A percentile compares a stretch with the other conserved stretches of the same genome.
Evolutionary conservation across 2,888 invertebrate species (phyloP).

Genomic region (Argyresthia albistria): DNA sequence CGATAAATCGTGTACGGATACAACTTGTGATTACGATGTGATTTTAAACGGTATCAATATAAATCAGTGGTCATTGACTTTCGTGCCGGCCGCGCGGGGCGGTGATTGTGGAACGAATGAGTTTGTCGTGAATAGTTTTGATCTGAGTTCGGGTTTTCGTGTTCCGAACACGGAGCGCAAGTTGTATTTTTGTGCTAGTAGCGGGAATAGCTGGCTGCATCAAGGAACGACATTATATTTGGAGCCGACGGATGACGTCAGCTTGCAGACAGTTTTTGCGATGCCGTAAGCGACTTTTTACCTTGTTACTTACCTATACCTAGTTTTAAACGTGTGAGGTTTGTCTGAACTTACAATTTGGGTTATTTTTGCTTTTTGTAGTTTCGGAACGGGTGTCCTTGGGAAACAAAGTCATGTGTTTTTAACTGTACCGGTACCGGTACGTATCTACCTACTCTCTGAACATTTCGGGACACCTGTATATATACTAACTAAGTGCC

Average conservation of each 20-base stretch:
- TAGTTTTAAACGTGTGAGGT: background rate
- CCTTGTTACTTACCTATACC: background rate
- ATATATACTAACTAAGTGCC: too few species aligned
- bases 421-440: too few species aligned
- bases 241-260: conserved; percentile 58
- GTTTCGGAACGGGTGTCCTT: background rate
- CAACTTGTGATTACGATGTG: conserved; percentile 44
- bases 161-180: conserved; percentile 28
- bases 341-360: background rate
- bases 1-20: conserved; percentile 30
- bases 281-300: conserved; percentile 30
- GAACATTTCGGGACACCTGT: too few species aligned
- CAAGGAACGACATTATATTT: conserved; percentile 52
- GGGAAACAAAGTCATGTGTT: too few species aligned
- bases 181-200: conserved; percentile 49
- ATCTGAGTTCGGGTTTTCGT: conserved; percentile 17
- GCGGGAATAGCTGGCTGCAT: conserved; percentile 42
- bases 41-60: conserved; percentile 35
- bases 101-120: conserved; percentile 22
- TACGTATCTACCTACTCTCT: too few species aligned
- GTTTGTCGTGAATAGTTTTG: conserved; percentile 21
- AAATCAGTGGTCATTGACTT: conserved; percentile 49
- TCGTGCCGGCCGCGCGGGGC: conserved; percentile 28
- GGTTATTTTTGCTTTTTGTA: background rate
- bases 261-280: conserved; percentile 16